Percentiles rank a stretch among this genome's conserved stretches.
These are phyloP conservation scores for Leptonema lineaticorne DNA, from an alignment of 1,140 invertebrate species.

Conservation along the genomic window DNA sequence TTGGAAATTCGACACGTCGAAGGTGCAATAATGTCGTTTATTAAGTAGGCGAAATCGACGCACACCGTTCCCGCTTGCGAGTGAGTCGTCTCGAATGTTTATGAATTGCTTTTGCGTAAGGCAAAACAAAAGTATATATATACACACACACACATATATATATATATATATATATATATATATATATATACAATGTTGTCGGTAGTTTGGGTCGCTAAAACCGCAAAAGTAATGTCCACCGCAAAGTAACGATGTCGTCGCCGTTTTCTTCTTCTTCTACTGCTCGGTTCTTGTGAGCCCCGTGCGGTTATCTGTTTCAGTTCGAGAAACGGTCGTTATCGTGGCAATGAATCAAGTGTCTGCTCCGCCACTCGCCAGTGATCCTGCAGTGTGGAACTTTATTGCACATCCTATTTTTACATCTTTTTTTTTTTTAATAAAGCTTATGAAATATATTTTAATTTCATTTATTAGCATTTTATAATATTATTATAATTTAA, in stretches of 20 bases:
- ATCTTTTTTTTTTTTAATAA: no score
- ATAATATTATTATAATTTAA: no score
- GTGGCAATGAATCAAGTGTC: constrained; percentile 28
- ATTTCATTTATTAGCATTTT: no score
- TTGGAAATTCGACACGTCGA: no score
- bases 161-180: no score
- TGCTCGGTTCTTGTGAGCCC: no score
- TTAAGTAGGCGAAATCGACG: not conserved
- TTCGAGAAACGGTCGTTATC: constrained; percentile 27
- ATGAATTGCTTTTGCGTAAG: constrained; percentile 10
- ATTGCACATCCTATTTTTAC: constrained; percentile 7
- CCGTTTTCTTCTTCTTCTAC: not conserved
- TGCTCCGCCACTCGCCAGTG: not conserved
- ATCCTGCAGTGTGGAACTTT: not conserved
- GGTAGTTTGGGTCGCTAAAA: constrained; percentile 16
- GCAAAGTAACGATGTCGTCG: constrained; percentile 24
- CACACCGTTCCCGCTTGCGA: not conserved
- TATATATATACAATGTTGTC: not conserved
- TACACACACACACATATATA: no score
- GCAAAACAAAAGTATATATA: no score
- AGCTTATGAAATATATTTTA: no score
- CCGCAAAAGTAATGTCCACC: constrained; percentile 15
- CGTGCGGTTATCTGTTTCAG: constrained; percentile 22
- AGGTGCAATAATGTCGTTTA: no score
- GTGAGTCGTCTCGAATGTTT: not conserved